Base-by-base conservation (phyloP, 2,888 invertebrate genomes). In the Hydriomena furcata region DNA sequence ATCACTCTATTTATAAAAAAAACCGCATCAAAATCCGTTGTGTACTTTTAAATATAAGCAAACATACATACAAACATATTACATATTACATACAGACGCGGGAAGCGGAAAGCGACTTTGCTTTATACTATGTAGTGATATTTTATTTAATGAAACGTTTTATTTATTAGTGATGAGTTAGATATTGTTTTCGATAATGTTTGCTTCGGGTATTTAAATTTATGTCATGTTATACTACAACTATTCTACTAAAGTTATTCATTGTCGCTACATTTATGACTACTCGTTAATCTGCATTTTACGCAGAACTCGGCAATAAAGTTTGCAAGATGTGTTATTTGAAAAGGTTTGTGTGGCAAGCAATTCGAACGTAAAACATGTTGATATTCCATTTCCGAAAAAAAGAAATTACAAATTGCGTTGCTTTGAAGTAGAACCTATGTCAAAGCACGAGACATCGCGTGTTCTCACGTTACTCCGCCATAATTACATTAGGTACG, bases 401-500 rank as follows among this genome's bases (percentile, higher is more conserved):
- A 36, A 34, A 43, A 7, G 4, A 41, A 28, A 47, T 34, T 34
- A 40, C 36, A 36, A 30, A 21, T 21, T 13, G 41, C 51, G 21
- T 45, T 24, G 40, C 40, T 64, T 61, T 52, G 46, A 60, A 62
- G 56, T 52, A 56, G 41, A 54, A 38, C 35, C 25, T 28, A 20
- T 36, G 52, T 61, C 32, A 12, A 50, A 54, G 55, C 73, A 76
- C 76, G 77, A 67, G 58, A 76, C 55, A 71, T 80, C 64, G 79
- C 80, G 78, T 81, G 79, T 76, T 30, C 75, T 60, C 61, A 64
- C 58, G 51, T 58, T 60, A 65, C 67, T 65, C 61, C 60, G 49
- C 59, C 48, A 58, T 80, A 77, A 81, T 80, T 76, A 69, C 68
- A 65, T 73, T 24, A 50, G 44, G 50, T 71, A 76, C 76, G 71